Base-by-base conservation (phyloP, 2,888 invertebrate genomes). In the Gastrophysa polygoni region DNA sequence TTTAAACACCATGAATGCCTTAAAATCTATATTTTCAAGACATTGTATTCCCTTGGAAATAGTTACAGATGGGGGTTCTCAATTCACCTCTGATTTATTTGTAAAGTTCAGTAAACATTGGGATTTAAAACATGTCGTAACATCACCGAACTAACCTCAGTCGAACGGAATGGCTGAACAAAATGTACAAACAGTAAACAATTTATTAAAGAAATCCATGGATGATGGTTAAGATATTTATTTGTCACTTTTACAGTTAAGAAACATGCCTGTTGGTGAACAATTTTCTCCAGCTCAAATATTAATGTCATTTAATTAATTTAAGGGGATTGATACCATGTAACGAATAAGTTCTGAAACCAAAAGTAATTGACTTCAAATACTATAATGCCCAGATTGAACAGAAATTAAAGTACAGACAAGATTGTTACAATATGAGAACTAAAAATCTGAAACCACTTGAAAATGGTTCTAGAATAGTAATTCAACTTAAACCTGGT, bases 101-200 rank as follows among this genome's bases (percentile, higher is more conserved):
- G 18, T 48, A 57, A 49, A 34, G n/a, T 28, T 24, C 10, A n/a
- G 21, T 6, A 14, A 44, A 8, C 11, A 24, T 10, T 55, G 54
- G 54, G 21, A 55, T n/a, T 44, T 55, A 16, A 14, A 24, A 14
- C 34, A 48, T 58, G 11, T 46, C n/a, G 34, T 56, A 10, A 38
- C 44, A 28, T 63, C 46, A 16, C 63, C 63, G 34, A 51, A 50
- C 6, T 28, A 60, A 57, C 21, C 57, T 5, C 58, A 61, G 18
- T 63, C 63, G 17, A 64, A 60, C 28, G 54, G 52, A 21, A 59
- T 63, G 59, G 55, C 59, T 24, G 61, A 61, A 55, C 16, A 50
- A 16, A 20, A 57, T 63, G 21, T 52, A 11, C 47, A 49, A 29
- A 60, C 38, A 59, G 21, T 11, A 1, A 57, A 57, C 24, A 49